A percentile compares a stretch with the other conserved stretches of the same genome.
phyloP scores from a whole-genome alignment of 2,113 vertebrate genomes.

The Poecilia latipinna region DNA sequence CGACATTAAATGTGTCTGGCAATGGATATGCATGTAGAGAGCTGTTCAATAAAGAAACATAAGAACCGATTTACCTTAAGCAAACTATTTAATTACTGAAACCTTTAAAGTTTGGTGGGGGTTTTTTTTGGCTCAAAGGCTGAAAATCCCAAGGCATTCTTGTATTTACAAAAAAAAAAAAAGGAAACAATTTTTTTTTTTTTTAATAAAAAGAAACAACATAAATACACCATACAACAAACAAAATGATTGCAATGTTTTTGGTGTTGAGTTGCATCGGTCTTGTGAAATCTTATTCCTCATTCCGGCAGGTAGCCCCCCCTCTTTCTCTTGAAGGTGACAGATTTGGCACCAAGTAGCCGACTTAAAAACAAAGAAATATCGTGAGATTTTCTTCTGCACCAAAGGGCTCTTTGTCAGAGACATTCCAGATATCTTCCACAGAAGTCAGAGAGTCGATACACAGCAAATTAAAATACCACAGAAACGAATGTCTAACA shows the following conservation, averaged over 20 bases:
- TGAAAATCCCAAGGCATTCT: conserved; percentile 73
- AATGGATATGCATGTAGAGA: neutral
- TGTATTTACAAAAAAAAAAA: conserved; percentile 86
- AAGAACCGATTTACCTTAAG: neutral
- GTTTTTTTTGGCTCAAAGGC: neutral
- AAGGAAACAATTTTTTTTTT: conserved; percentile 86
- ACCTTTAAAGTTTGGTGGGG: conserved; percentile 8
- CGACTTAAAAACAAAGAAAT: conserved; percentile 8
- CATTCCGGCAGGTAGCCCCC: conserved; percentile 35
- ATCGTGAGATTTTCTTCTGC: neutral
- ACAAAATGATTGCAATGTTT: conserved; percentile 40
- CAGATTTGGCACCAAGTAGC: conserved; percentile 12
- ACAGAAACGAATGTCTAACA: neutral
- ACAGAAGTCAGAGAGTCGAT: neutral
- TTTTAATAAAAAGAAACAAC: conserved; percentile 83
- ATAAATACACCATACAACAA: conserved; percentile 87
- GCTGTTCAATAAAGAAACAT: conserved; percentile 34
- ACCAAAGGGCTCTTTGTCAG: conserved; percentile 1
- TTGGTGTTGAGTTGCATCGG: conserved; percentile 19
- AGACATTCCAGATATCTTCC: conserved; percentile 5
- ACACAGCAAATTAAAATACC: neutral
- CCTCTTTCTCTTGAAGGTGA: conserved; percentile 11
- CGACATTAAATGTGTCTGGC: neutral
- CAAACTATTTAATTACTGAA: neutral
- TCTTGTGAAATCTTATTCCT: conserved; percentile 26